These are phyloP conservation scores for Tenthredo amoena DNA, from an alignment of 2,888 invertebrate species.

Conservation along the genomic window DNA sequence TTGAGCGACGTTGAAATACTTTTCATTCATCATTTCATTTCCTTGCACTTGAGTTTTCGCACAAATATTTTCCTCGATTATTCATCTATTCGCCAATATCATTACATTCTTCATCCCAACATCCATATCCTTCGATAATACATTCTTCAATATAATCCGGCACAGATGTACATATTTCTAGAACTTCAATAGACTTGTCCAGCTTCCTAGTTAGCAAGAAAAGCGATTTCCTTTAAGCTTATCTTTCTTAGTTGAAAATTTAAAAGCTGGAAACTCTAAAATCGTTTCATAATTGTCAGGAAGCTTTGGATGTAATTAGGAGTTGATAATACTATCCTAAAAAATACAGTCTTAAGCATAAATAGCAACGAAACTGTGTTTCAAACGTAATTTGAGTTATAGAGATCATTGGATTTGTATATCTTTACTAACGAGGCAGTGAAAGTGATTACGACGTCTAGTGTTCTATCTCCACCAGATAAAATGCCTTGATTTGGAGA, in stretches of 20 bases:
- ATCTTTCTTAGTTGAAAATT: not conserved
- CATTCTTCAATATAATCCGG: slow-evolving; percentile 57
- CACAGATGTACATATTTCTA: slow-evolving; percentile 55
- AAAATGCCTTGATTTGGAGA: slow-evolving; percentile 29
- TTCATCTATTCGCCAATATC: not conserved
- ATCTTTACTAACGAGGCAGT: slow-evolving; percentile 22
- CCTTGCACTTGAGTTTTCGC: not conserved
- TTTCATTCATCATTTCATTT: not conserved
- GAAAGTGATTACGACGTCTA: slow-evolving; percentile 3
- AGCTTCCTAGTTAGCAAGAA: not conserved
- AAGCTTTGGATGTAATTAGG: too few species aligned
- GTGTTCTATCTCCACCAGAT: not conserved
- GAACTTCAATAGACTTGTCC: slow-evolving; percentile 51
- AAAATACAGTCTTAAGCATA: not conserved
- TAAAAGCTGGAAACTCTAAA: not conserved
- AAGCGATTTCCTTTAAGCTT: not conserved
- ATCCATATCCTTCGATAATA: slow-evolving; percentile 58
- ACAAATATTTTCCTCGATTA: not conserved
- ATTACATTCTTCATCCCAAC: slow-evolving; percentile 55
- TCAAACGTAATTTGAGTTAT: not conserved
- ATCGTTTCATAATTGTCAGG: not conserved
- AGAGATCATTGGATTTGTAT: not conserved
- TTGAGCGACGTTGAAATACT: not conserved
- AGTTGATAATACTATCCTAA: too few species aligned
- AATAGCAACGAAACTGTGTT: not conserved